Conservation (phyloP, 2,888 invertebrate species). For the Anaspis maculata region DNA sequence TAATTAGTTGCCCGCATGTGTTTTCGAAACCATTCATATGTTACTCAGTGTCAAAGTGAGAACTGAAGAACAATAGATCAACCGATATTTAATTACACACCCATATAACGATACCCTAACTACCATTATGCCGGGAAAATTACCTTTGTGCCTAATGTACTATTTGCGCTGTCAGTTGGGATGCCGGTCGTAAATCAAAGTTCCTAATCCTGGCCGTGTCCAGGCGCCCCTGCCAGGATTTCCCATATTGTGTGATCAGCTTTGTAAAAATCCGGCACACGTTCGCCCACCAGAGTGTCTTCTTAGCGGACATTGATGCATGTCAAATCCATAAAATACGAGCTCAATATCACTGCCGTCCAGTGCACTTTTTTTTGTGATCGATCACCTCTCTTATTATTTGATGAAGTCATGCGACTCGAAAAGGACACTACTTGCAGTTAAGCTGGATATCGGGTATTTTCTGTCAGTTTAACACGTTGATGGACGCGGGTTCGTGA, state of each 20-base stretch:
- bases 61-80: too few relatives aligned
- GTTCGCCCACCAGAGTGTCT: slow-evolving; percentile 11
- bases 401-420: slow-evolving; percentile 10
- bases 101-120: too few relatives aligned
- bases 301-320: slow-evolving; percentile 12
- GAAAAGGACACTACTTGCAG: too few relatives aligned
- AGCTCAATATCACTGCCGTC: slow-evolving; percentile 9
- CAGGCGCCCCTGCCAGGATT: slow-evolving; percentile 11
- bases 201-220: slow-evolving; percentile 11
- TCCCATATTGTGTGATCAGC: slow-evolving; percentile 15
- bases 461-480: too few relatives aligned
- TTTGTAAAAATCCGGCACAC: slow-evolving; percentile 15
- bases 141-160: too few relatives aligned
- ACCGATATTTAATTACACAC: too few relatives aligned
- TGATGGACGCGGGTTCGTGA: too few relatives aligned
- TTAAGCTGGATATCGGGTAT: too few relatives aligned
- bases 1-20: too few relatives aligned
- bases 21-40: too few relatives aligned
- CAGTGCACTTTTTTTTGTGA: slow-evolving; percentile 12
- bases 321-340: slow-evolving; percentile 15
- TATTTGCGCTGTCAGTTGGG: slow-evolving; percentile 4
- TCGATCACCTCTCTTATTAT: slow-evolving; percentile 11
- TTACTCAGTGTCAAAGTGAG: too few relatives aligned
- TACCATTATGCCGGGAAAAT: too few relatives aligned
- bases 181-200: slow-evolving; percentile 11